Conservation (phyloP, 23 tunicate genomes). For the Halocynthia roretzi region DNA sequence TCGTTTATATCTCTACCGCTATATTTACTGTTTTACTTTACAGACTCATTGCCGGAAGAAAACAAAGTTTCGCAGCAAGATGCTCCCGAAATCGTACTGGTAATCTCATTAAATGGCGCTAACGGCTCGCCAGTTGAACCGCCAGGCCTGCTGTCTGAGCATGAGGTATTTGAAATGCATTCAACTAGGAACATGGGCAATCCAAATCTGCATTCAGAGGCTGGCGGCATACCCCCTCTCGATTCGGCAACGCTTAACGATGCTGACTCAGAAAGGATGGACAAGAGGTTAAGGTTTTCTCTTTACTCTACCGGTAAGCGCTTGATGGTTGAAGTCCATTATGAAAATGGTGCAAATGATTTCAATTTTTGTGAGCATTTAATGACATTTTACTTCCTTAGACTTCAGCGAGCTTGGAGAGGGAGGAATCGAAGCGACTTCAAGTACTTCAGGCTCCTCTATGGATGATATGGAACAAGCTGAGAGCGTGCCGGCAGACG, state of each 20-base stretch:
- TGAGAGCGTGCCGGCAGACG: conserved; percentile 71
- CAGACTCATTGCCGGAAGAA: conserved; percentile 14
- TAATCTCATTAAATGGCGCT: conserved; percentile 44
- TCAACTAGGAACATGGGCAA: background rate
- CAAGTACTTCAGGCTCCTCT: conserved; percentile 78
- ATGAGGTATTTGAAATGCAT: conserved; percentile 35
- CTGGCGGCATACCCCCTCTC: background rate
- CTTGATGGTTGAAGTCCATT: background rate
- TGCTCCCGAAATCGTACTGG: conserved; percentile 29
- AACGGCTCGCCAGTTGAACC: conserved; percentile 23
- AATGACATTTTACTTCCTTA: background rate
- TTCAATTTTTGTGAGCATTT: too few species aligned
- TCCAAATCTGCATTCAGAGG: background rate
- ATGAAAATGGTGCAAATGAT: too few species aligned
- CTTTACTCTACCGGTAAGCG: conserved; percentile 67
- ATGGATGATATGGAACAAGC: conserved; percentile 73
- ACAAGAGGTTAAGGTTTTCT: conserved; percentile 66
- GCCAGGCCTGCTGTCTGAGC: conserved; percentile 61
- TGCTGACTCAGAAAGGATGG: conserved; percentile 55
- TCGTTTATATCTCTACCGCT: background rate
- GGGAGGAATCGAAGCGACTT: conserved; percentile 44
- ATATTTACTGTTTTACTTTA: background rate
- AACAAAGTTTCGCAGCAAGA: background rate
- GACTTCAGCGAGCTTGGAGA: conserved; percentile 80
- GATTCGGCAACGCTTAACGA: background rate